A percentile compares a stretch with the other conserved stretches of the same genome.
phyloP scores from a whole-genome alignment of 2,113 vertebrate species.

The Istiophorus platypterus region DNA sequence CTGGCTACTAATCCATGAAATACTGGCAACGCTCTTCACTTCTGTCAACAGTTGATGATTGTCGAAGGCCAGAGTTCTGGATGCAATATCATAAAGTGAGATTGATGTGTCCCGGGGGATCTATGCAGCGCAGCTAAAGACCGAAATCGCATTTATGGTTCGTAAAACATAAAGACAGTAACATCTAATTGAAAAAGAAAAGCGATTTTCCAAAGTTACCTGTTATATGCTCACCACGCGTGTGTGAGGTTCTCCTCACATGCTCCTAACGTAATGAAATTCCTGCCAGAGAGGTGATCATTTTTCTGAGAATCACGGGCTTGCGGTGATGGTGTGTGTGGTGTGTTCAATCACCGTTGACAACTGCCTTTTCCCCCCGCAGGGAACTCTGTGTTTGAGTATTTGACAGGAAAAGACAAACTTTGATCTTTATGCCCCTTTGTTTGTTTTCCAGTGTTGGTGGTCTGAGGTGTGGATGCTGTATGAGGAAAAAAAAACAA shows the following conservation, averaged over 20 bases:
- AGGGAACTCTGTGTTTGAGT: not conserved
- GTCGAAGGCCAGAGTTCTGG: not conserved
- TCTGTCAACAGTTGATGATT: not conserved
- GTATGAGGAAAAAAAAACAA: not conserved
- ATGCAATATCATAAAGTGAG: not conserved
- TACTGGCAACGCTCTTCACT: not conserved
- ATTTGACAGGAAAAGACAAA: constrained; percentile 2
- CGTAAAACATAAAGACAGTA: not conserved
- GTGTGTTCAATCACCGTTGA: constrained; percentile 42
- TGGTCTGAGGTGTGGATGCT: not conserved
- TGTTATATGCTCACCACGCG: not conserved
- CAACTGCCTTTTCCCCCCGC: not conserved
- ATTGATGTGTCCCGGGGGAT: not conserved
- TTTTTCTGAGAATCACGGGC: constrained; percentile 41
- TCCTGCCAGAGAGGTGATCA: constrained; percentile 27
- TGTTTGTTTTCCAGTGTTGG: not conserved
- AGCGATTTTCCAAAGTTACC: not conserved
- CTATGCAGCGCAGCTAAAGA: not conserved
- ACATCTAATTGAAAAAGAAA: not conserved
- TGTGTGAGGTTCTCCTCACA: constrained; percentile 3
- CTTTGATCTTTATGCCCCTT: not conserved
- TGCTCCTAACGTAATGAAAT: constrained; percentile 56
- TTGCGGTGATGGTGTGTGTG: too few relatives aligned
- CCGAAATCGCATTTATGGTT: not conserved
- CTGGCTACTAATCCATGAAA: not conserved